Base-by-base conservation (phyloP, 2,797 vertebrate species). In the Neostethus bicornis region DNA sequence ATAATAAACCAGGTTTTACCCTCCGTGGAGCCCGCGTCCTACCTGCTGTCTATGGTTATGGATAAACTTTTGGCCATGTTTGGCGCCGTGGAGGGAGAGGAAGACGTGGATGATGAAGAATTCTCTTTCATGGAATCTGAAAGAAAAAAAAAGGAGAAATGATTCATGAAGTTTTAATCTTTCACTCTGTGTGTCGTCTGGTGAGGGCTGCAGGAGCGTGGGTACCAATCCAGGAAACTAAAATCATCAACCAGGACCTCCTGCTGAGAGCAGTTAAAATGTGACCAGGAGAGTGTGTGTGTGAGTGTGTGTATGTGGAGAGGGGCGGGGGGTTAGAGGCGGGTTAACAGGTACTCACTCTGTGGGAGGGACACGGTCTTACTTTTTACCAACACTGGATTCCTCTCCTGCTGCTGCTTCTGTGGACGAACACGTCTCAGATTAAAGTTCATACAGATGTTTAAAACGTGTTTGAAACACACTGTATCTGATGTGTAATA, bases 401-500 rank as follows among this genome's bases (percentile, higher is more conserved):
- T 91, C 80, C 87, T 94, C 77, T 96, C 95, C 84, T 89, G 95
- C 25, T 89, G 95, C 25, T 66, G 86, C 83, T 93, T 96, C 95
- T 97, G 54, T 52, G 77, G 67, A 83, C 85, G n/a, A n/a, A 49
- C 21, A 87, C 60, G 89, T 1, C 70, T 69, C 61, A 70, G 46
- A 73, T 66, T 29, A 60, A 52, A 44, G 62, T 46, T 50, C 66
- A n/a, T n/a, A 29, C 61, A 65, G 62, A 38, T 32, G 54, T 32
- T 61, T 63, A 79, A 60, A 43, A 41, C 14, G 6, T 17, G 24
- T 31, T 63, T 32, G 16, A n/a, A n/a, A n/a, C n/a, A n/a, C n/a
- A n/a, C n/a, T n/a, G n/a, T n/a, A n/a, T n/a, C n/a, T n/a, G n/a
- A n/a, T n/a, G n/a, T n/a, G n/a, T n/a, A n/a, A n/a, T n/a, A n/a